Base-by-base conservation (phyloP, 1,140 invertebrate species). In the Harlomillsia oculata region DNA sequence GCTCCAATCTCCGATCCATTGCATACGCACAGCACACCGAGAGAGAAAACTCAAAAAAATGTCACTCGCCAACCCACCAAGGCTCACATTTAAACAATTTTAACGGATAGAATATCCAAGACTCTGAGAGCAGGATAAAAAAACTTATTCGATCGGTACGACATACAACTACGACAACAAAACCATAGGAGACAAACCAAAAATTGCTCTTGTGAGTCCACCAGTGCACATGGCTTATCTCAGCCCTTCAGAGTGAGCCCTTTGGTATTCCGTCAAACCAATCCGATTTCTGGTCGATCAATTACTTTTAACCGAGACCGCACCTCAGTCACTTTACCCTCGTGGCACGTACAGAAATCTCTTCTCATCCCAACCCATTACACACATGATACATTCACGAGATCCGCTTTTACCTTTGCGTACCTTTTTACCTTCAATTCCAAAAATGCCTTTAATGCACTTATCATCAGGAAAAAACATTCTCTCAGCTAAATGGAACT, bases 231-330 rank as follows among this genome's bases (percentile, higher is more conserved):
- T n/a, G n/a, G n/a, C n/a, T n/a, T n/a, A n/a, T n/a, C n/a, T n/a
- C n/a, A n/a, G n/a, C n/a, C n/a, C n/a, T n/a, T n/a, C n/a, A n/a
- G n/a, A n/a, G n/a, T n/a, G n/a, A n/a, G n/a, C n/a, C 5, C 8
- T 23, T 8, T 23, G 49, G 23, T 56, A 41, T 57, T 45, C 34
- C 25, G 56, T 57, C 56, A 57, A 57, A 44, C 29, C 37, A 57
- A 57, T 50, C 52, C 48, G 56, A 57, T 57, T 57, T 57, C 56
- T 57, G 52, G 58, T 54, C 57, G 36, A 54, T 60, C 51, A 60
- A 60, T 60, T 52, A 49, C 46, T 53, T 60, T 59, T 46, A 41
- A 59, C 43, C 30, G n/a, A 59, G 56, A 46, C 48, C 40, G 32
- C 50, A 39, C 32, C 49, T 40, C 29, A n/a, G 18, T 48, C 49